Conservation (phyloP, 2,113 vertebrate genomes). For the Balaeniceps rex region DNA sequence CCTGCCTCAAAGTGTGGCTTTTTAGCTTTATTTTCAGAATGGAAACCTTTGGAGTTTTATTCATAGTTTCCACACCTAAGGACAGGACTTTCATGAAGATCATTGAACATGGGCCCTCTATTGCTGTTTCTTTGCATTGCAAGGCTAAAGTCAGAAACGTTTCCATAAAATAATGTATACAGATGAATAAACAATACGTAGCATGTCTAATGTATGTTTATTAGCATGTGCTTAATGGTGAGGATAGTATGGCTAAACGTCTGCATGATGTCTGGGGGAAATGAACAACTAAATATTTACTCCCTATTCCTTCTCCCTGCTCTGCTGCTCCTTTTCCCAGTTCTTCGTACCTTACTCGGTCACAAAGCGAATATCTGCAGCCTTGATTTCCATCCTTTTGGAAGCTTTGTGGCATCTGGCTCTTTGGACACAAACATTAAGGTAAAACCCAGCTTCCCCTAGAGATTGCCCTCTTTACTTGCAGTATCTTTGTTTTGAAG, state of each 20-base stretch:
- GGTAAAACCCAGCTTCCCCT: conserved; percentile 63
- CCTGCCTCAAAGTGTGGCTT: background rate
- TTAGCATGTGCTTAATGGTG: background rate
- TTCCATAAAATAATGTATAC: background rate
- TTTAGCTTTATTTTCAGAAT: background rate
- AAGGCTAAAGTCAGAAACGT: background rate
- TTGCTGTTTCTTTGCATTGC: background rate
- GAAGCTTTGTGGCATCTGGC: conserved; percentile 89
- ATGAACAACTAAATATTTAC: background rate
- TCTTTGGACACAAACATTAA: conserved; percentile 96
- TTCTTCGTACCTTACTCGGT: conserved; percentile 86
- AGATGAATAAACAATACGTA: background rate
- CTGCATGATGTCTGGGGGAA: background rate
- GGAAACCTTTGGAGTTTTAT: background rate
- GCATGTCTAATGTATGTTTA: background rate
- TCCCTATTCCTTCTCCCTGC: background rate
- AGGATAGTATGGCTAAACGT: background rate
- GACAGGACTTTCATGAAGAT: background rate
- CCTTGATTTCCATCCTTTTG: conserved; percentile 92
- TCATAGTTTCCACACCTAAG: background rate
- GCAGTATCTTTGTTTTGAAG: background rate
- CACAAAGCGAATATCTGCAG: conserved; percentile 94
- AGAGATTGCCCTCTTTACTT: background rate
- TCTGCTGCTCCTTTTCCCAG: conserved; percentile 61
- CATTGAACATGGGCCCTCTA: background rate